A percentile compares a stretch with the other conserved stretches of the same genome.
These are phyloP conservation scores for Agrochola lychnidis DNA, from an alignment of 2,888 invertebrate genomes.

Conservation along the genomic window DNA sequence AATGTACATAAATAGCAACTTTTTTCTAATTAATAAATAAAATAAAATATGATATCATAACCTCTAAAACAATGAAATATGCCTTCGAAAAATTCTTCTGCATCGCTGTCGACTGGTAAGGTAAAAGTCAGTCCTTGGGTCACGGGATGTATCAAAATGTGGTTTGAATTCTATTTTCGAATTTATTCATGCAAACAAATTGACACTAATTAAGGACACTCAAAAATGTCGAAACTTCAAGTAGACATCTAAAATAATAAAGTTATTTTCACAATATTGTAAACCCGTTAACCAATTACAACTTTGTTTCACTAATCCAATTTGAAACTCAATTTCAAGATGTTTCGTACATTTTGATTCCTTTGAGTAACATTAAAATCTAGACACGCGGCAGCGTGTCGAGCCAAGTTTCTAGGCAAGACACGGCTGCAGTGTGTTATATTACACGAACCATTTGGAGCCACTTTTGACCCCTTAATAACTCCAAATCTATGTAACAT, in stretches of 20 bases:
- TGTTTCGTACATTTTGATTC: conserved; percentile 50
- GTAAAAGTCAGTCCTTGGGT: background rate
- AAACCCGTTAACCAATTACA: conserved; percentile 39
- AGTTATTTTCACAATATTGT: conserved; percentile 22
- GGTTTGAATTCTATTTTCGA: background rate
- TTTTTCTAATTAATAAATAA: background rate
- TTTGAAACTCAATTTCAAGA: conserved; percentile 48
- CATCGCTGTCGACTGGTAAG: background rate
- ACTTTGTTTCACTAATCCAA: conserved; percentile 39
- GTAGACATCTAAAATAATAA: background rate
- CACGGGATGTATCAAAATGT: background rate
- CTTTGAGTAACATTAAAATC: conserved; percentile 51
- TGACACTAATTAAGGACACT: background rate
- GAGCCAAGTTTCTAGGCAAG: too few relatives aligned
- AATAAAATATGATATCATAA: background rate
- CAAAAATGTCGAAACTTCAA: background rate
- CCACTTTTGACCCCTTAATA: too few relatives aligned
- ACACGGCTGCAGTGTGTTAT: too few relatives aligned
- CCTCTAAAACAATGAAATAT: background rate
- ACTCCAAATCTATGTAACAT: too few relatives aligned
- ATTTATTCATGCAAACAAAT: conserved; percentile 8
- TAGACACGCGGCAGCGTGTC: too few relatives aligned
- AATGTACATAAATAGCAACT: background rate
- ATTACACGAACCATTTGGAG: too few relatives aligned
- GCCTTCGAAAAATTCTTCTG: background rate